Base-by-base conservation (phyloP, 1,140 invertebrate species). In the Penaeus indicus region DNA sequence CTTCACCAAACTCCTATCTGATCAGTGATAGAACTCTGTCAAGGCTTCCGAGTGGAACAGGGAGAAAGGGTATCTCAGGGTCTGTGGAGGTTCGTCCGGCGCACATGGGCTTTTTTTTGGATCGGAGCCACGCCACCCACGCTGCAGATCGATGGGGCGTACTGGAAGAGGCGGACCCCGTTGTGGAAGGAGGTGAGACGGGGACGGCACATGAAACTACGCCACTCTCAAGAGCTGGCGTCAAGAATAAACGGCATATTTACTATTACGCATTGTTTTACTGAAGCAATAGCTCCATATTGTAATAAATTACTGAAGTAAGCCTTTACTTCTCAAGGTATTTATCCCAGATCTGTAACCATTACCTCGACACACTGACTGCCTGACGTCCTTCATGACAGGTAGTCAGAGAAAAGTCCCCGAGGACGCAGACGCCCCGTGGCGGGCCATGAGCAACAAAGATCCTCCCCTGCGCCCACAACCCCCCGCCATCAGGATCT, bases 351-450 rank as follows among this genome's bases (percentile, higher is more conserved):
- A 38, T 38, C 38, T 38, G 38, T 38, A 38, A 38, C 2, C 38
- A 84, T 86, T 32, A 90, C 89, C 83, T 63, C 79, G 60, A 61
- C 85, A 90, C 11, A 90, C 85, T 42, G 69, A 25, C 72, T 79
- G 81, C 32, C 85, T n/a, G 54, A 79, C 27, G 3, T 86, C 84
- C 60, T 86, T 84, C 25, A 54, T 90, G 89, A 90, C n/a, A 87
- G 67, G 67, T 79, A n/a, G n/a, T n/a, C n/a, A n/a, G n/a, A 11
- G 85, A 85, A 21, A 90, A 84, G 27, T 90, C 89, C 38, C 89
- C 89, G 22, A 90, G 42, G 38, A 90, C 89, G 61, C 89, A 90
- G 8, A 90, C 89, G 1, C 89, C 89, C 25, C 85, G n/a, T n/a
- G 85, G 60, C 72, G 85, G 22, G 89, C 89, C 42, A 75, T 8